Evolutionary conservation across 2,888 invertebrate genomes (phyloP), one percentile per base, ranked within the genome.

Genomic region (Tetheella fluctuosa): DNA sequence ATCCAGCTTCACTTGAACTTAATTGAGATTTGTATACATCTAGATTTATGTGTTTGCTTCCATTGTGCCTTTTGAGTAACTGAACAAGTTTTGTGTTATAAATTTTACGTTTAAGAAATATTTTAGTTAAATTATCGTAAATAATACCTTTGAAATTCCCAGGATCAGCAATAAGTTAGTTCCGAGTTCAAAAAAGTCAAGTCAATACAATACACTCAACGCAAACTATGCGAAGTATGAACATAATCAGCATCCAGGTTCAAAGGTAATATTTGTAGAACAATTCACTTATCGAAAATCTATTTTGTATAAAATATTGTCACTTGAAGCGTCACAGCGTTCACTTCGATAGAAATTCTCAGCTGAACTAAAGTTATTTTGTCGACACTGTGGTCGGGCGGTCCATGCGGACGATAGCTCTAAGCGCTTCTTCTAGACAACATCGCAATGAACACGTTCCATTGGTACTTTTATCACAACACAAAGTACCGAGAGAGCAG

Each of bases 361-460:
- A 77, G 77, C 82, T 83, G 83, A 85, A 91, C 90, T 89, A 84
- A 89, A 88, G 85, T 85, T 86, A 86, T 86, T 88, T 85, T 73
- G 83, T 81, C 81, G 86, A 77, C 85, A 71, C 71, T 73, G 80
- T 76, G 75, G 72, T 75, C 72, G 68, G 57, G 70, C 75, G 63
- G 64, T 59, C 59, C 63, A 65, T 67, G 66, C 69, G 64, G 63
- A 66, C 63, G 68, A 58, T 64, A 69, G 63, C 59, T 63, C 64
- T 65, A 62, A 67, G 59, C 64, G 61, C 63, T 67, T 69, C 67
- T 68, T 67, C 62, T 60, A 67, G 79, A 74, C 69, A 63, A 56
- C 68, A 72, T 75, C 73, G 71, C 76, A 69, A 64, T 65, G 65
- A 60, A 67, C 70, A 59, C 23, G 42, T 57, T 84, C 73, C 88